Percentiles rank a stretch among this genome's conserved stretches.
These are phyloP conservation scores for Patella vulgata DNA, from an alignment of 1,140 invertebrate genomes.

Conservation along the genomic window DNA sequence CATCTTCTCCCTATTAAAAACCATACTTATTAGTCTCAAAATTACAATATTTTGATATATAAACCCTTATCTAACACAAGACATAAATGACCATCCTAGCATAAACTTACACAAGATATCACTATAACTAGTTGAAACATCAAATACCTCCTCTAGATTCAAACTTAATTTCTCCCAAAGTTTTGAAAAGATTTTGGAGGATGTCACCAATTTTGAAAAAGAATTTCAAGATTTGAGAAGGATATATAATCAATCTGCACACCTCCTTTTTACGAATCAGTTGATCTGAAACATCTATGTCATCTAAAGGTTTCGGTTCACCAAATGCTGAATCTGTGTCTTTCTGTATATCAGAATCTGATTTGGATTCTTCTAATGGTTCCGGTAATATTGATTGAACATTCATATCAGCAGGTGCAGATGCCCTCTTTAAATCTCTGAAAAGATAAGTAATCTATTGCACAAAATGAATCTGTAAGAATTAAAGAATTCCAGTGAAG, in stretches of 20 bases:
- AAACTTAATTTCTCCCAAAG: too few species aligned
- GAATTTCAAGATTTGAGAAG: too few species aligned
- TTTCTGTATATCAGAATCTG: slow-evolving; percentile 59
- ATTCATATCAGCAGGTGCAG: slow-evolving; percentile 41
- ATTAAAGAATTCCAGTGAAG: too few species aligned
- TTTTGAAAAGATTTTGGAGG: too few species aligned
- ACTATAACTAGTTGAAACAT: too few species aligned
- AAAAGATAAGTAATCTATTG: slow-evolving; percentile 39
- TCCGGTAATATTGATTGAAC: slow-evolving; percentile 22
- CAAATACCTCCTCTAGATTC: too few species aligned
- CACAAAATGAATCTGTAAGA: not conserved
- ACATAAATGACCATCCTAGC: too few species aligned
- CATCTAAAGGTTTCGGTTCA: slow-evolving; percentile 73
- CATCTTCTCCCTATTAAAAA: slow-evolving; percentile 56
- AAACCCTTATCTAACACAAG: not conserved
- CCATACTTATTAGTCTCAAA: not conserved
- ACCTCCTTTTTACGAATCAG: slow-evolving; percentile 75
- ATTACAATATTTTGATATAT: not conserved
- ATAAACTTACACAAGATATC: too few species aligned
- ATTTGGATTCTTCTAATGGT: slow-evolving; percentile 46
- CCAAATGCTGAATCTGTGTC: slow-evolving; percentile 57
- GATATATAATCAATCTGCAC: slow-evolving; percentile 5
- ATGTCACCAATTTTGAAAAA: too few species aligned
- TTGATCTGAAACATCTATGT: slow-evolving; percentile 82
- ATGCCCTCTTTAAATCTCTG: slow-evolving; percentile 54